Base-by-base conservation (phyloP, 1,140 invertebrate genomes). In the Scaptomyza hsui region DNA sequence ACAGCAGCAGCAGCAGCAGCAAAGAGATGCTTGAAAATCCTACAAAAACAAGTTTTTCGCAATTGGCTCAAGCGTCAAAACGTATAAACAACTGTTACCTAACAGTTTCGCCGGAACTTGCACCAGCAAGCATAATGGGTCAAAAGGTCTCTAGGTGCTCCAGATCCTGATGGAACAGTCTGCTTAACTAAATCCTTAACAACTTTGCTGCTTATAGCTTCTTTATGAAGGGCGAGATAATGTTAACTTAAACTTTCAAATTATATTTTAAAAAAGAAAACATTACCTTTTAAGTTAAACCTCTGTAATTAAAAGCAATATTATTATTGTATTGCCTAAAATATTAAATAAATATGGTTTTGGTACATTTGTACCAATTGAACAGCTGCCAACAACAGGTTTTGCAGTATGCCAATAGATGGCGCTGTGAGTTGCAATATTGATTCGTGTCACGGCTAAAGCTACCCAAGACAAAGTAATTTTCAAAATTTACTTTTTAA, bases 41-140 rank as follows among this genome's bases (percentile, higher is more conserved):
- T 89, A 77, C 24, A 10, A 78, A 82, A 89, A 89, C 86, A 75
- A 78, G 86, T 89, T 89, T 88, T 74, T 53, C 37, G 64, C 41
- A 51, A 57, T 63, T 72, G 16, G 2, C 44, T n/a, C 24, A 16
- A 32, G 1, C 13, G 21, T 18, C 51, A 62, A 2, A 5, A 29
- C 9, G 26, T 9, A 9, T 9, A 29, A 70, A 59, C 71, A 56
- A 60, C 45, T 32, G 21, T 67, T 57, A 75, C 71, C 65, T 72
- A 83, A 82, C 71, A 49, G 12, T 55, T 48, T 63, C 6, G 42
- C 49, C 45, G 44, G 37, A 49, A 10, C 21, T 65, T 56, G 56
- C 18, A 81, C 65, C 53, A 56, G 19, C 4, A 5, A n/a, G 12
- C 42, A n/a, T 12, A n/a, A 19, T 21, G 12, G 32, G 32, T 13